Evolutionary conservation across 2,797 vertebrate species (phyloP), one percentile per base, ranked within the genome.

Genomic region (Ptychadena robeensis): DNA sequence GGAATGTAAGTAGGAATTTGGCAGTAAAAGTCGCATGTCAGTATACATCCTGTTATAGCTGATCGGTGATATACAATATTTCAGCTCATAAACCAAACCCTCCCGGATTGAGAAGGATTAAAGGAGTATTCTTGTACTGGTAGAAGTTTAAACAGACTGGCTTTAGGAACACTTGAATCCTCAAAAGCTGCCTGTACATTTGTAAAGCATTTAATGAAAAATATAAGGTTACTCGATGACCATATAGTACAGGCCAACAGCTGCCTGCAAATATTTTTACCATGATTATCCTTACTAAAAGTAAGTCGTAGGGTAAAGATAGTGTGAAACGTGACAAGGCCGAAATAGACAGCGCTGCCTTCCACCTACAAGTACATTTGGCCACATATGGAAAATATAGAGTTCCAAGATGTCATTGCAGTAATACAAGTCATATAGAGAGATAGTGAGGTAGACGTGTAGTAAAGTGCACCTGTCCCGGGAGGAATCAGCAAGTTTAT

Each of bases 231-330:
- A 97, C 97, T 94, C 86, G 91, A 90, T 93, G 88, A 95, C 93
- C 93, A 94, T 96, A 95, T 89, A 94, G 94, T 93, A 89, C 92
- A 94, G 95, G 92, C 93, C 91, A 94, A 96, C 97, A 98, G 97
- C 96, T 98, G 96, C 94, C 95, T 90, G 92, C 94, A 93, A 96
- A 98, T 98, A 96, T 96, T 97, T 97, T 95, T 93, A 93, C 95
- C 95, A 95, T 97, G 97, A 98, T 97, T 95, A 93, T 93, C 92
- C 95, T 94, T 96, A 96, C 97, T 97, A 97, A 97, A 98, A 98
- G 97, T 97, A 96, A 96, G 96, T 95, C 95, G 85, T 83, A 57
- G 96, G 94, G 92, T 97, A 98, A 98, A 98, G 96, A 98, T 98
- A 98, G 97, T 94, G 44, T 89, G 93, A 93, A 97, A 97, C 92